Evolutionary conservation across 2,113 vertebrate genomes (phyloP).

Genomic region (Barbus barbus): DNA sequence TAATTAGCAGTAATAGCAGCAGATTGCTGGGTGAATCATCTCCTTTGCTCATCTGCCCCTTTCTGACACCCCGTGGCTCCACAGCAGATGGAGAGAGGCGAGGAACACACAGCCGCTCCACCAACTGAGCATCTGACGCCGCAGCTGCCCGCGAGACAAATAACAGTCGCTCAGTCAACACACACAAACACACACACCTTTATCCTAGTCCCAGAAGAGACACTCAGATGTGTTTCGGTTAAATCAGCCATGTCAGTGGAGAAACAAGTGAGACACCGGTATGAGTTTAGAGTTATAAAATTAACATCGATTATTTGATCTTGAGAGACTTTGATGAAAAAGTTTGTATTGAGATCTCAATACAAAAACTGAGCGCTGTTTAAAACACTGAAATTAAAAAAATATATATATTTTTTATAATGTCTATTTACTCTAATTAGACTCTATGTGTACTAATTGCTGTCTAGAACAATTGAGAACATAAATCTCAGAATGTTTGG

Average conservation of each 20-base stretch:
- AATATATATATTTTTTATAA: too few relatives aligned
- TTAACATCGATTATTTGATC: background rate
- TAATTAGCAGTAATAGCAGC: conserved; percentile 59
- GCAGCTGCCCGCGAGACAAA: conserved; percentile 51
- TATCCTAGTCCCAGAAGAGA: background rate
- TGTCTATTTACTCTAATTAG: too few relatives aligned
- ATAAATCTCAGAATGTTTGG: too few relatives aligned
- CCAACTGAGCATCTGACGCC: conserved; percentile 65
- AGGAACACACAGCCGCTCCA: conserved; percentile 45
- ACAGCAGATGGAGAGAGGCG: conserved; percentile 21
- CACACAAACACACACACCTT: conserved; percentile 22
- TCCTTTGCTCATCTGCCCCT: conserved; percentile 53
- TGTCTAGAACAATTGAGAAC: too few relatives aligned
- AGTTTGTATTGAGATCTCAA: background rate
- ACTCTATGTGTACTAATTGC: too few relatives aligned
- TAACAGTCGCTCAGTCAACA: conserved; percentile 38
- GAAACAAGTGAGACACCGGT: too few relatives aligned
- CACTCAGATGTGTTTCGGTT: background rate
- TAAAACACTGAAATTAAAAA: background rate
- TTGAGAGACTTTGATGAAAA: background rate
- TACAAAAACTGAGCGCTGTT: background rate
- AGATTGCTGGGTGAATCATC: conserved; percentile 70
- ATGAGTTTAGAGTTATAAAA: background rate
- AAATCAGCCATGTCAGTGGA: background rate
- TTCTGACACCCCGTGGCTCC: conserved; percentile 45